Base-by-base conservation (phyloP, 2,113 vertebrate genomes). In the Pipra filicauda region DNA sequence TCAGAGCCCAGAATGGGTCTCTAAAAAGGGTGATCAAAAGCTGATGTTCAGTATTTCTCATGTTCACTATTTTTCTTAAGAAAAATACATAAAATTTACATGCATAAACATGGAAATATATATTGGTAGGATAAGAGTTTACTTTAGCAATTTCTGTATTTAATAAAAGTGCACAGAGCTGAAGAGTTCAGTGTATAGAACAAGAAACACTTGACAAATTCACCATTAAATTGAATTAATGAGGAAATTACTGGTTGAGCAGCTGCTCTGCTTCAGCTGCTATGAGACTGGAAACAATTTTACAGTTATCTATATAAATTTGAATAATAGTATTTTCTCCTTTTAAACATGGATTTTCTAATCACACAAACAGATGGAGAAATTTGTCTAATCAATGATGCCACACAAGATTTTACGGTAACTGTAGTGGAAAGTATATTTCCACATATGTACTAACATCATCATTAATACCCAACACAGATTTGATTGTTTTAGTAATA, bases 101-200 rank as follows among this genome's bases (percentile, higher is more conserved):
- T 7, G 23, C 30, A 64, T 22, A 55, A 64, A 88, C 7, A 52
- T 20, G 23, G 52, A 74, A n/a, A 65, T 75, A 46, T 3, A 13
- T 8, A 43, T 9, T 8, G 6, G 10, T 39, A 16, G 28, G 9
- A n/a, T 77, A 73, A 48, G 11, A 74, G 9, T 43, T 82, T 55
- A 82, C 23, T 44, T 21, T 13, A 69, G 30, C 46, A 33, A 69
- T 55, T 49, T 65, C 30, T 75, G 5, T 27, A 35, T 55, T 66
- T 64, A 58, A 64, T 66, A 65, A 59, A 66, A 76, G 23, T 20
- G n/a, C 24, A 61, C 12, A 74, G 20, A 0, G 0, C 13, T 65
- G 35, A 72, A 61, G 35, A 82, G 3, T 43, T 51, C 22, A 13
- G 7, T 51, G 5, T n/a, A 30, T 4, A 15, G 11, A 52, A 80